A percentile compares a stretch with the other conserved stretches of the same genome.
Evolutionary conservation across 2,797 vertebrate species (phyloP).

Genomic region (Cynopterus sphinx): DNA sequence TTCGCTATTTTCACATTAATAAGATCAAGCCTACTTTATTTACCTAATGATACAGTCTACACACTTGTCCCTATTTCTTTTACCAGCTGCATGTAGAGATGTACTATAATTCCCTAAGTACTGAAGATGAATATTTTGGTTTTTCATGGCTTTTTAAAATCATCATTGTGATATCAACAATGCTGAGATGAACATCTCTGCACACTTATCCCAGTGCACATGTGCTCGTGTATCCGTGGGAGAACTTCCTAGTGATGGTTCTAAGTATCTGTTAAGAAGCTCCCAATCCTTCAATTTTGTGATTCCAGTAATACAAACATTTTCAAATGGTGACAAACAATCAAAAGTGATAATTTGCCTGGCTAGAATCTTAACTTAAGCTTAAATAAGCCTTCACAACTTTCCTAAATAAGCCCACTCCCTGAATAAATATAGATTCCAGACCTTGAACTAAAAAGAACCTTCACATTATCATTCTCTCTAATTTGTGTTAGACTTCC

Average conservation of each 20-base stretch:
- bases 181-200: neutral
- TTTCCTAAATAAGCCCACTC: neutral
- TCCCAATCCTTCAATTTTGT: neutral
- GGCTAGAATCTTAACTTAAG: neutral
- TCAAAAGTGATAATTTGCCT: neutral
- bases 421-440: neutral
- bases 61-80: neutral
- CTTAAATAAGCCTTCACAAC: neutral
- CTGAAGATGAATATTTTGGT: neutral
- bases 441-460: slow-evolving; percentile 15
- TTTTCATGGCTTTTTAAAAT: neutral
- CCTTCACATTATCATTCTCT: neutral
- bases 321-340: slow-evolving; percentile 16
- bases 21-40: neutral
- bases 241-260: neutral
- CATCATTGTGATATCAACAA: neutral
- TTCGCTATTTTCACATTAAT: neutral
- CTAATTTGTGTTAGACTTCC: neutral
- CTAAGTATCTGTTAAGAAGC: neutral
- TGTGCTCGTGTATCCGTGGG: neutral
- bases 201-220: neutral
- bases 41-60: neutral
- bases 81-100: neutral
- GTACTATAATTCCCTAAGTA: neutral
- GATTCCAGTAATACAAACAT: neutral